These are phyloP conservation scores for Brachionichthys hirsutus DNA, from an alignment of 2,113 vertebrate species.

Conservation along the genomic window DNA sequence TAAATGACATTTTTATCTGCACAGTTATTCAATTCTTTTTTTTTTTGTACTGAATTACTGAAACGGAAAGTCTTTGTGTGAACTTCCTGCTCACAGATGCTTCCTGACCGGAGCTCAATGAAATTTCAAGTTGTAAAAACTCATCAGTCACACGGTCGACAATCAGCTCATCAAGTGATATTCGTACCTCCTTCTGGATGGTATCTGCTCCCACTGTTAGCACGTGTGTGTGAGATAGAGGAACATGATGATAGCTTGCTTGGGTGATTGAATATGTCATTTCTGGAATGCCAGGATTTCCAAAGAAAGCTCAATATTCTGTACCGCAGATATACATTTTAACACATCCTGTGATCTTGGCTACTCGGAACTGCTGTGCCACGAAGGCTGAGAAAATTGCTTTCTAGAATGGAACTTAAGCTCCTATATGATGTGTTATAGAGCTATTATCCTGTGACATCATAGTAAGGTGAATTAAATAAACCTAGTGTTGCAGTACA, in stretches of 20 bases:
- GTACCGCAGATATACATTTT: constrained; percentile 27
- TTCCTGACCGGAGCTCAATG: too few species aligned
- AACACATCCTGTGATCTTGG: neutral
- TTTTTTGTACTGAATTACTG: too few species aligned
- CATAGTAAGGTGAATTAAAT: constrained; percentile 39
- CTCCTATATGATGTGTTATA: constrained; percentile 40
- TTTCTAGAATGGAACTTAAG: constrained; percentile 40
- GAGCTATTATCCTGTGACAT: constrained; percentile 11
- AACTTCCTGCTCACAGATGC: too few species aligned
- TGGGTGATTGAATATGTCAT: constrained; percentile 36
- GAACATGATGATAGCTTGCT: neutral
- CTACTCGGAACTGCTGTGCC: constrained; percentile 30
- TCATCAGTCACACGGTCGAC: neutral
- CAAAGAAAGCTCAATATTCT: constrained; percentile 32
- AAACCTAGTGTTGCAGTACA: constrained; percentile 10
- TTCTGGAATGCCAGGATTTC: constrained; percentile 21
- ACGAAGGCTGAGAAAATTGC: constrained; percentile 28
- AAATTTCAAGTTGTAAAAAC: too few species aligned
- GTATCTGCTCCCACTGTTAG: neutral
- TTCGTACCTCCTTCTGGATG: neutral
- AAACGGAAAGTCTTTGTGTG: too few species aligned
- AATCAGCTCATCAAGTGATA: neutral
- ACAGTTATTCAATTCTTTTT: too few species aligned
- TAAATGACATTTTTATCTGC: too few species aligned
- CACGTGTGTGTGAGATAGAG: constrained; percentile 2